These are phyloP conservation scores for Tetragonisca angustula DNA, from an alignment of 2,888 invertebrate species.

Conservation along the genomic window DNA sequence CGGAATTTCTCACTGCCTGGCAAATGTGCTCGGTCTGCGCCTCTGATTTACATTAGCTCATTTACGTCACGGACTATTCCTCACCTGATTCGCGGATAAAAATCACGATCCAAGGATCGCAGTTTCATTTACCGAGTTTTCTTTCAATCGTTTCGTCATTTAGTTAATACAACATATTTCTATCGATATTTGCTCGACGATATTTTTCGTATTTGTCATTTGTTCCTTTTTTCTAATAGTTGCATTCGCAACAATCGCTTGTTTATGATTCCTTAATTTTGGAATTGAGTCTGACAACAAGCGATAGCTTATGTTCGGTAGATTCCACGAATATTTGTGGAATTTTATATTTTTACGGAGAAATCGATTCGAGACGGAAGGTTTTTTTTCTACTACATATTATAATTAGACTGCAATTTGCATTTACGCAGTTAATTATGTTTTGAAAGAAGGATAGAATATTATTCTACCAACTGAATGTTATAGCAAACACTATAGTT, in stretches of 20 bases:
- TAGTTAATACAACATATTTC: neutral
- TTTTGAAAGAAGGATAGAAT: too few relatives aligned
- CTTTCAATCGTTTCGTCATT: neutral
- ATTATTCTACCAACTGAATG: too few relatives aligned
- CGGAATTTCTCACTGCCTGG: neutral
- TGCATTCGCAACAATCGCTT: neutral
- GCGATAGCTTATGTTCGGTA: too few relatives aligned
- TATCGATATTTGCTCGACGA: neutral
- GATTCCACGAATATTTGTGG: too few relatives aligned
- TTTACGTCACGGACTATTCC: conserved; percentile 20
- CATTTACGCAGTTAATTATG: too few relatives aligned
- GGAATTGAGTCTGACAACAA: too few relatives aligned
- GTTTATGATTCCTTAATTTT: too few relatives aligned
- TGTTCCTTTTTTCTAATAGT: neutral
- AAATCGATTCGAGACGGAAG: too few relatives aligned
- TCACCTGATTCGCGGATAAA: conserved; percentile 13
- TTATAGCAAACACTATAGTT: too few relatives aligned
- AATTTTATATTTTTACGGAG: too few relatives aligned
- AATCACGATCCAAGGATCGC: conserved; percentile 1
- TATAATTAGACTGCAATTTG: too few relatives aligned
- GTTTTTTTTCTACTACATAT: too few relatives aligned
- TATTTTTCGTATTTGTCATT: neutral
- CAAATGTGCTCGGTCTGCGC: neutral
- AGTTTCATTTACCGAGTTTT: conserved; percentile 10
- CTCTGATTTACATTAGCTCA: conserved; percentile 6